A percentile compares a stretch with the other conserved stretches of the same genome.
Conservation (phyloP, 2,113 vertebrate genomes). For the Salvelinus alpinus region DNA sequence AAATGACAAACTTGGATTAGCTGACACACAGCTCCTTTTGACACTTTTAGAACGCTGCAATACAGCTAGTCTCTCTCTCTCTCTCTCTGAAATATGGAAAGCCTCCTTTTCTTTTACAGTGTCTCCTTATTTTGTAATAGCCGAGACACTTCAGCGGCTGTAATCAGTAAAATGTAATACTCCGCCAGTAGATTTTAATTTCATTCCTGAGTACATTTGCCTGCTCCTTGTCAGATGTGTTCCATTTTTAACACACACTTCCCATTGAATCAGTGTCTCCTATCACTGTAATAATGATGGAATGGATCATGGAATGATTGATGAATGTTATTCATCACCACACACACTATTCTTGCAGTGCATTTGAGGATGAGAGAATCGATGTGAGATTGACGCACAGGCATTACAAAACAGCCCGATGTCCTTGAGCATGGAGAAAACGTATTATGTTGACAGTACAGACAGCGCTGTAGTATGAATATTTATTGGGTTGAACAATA, state of each 20-base stretch:
- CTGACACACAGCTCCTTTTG: too few species aligned
- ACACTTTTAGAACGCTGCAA: too few species aligned
- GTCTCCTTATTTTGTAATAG: not conserved
- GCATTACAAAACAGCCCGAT: not conserved
- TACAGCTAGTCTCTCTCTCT: too few species aligned
- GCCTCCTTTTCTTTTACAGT: not conserved
- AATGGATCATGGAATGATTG: not conserved
- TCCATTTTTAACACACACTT: not conserved
- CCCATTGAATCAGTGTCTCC: not conserved
- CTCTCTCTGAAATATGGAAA: not conserved
- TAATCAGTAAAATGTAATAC: not conserved
- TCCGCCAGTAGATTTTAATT: not conserved
- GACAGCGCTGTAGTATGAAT: not conserved
- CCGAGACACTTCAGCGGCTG: not conserved
- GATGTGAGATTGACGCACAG: not conserved
- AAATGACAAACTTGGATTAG: too few species aligned
- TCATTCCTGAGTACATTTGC: not conserved
- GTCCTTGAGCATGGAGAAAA: conserved; percentile 1
- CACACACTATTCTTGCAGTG: not conserved
- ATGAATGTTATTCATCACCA: not conserved
- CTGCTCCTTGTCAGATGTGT: not conserved
- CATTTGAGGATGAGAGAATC: not conserved
- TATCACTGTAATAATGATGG: not conserved
- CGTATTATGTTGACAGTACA: not conserved
- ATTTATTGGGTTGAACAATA: conserved; percentile 6